Percentiles rank a stretch among this genome's conserved stretches.
Conservation (phyloP, 2,888 invertebrate genomes). For the Mellilla xanthometata region DNA sequence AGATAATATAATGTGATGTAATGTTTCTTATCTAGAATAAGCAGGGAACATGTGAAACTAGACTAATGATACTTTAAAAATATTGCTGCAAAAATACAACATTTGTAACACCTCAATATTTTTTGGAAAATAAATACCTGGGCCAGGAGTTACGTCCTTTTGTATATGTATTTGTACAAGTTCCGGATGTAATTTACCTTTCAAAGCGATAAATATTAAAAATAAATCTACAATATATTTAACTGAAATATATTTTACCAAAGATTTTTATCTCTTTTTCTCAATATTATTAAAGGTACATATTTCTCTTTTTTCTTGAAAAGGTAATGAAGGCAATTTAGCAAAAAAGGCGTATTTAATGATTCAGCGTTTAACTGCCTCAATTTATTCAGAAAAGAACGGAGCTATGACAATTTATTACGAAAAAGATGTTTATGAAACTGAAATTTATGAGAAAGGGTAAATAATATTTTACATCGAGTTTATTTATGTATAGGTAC, state of each 20-base stretch:
- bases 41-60: no score
- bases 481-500: no score
- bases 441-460: conserved; percentile 2
- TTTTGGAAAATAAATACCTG: not conserved
- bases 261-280: conserved; percentile 1
- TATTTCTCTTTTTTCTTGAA: conserved; percentile 8
- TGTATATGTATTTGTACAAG: no score
- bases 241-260: not conserved
- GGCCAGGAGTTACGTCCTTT: not conserved
- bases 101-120: no score
- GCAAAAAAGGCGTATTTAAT: conserved; percentile 10
- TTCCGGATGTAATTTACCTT: no score
- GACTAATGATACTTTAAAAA: no score
- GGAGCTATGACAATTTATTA: conserved; percentile 11
- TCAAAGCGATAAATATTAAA: no score
- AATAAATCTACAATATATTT: not conserved
- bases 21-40: no score
- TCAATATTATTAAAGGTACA: conserved; percentile 3
- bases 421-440: conserved; percentile 10
- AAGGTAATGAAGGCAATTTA: conserved; percentile 17
- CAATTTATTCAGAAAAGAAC: conserved; percentile 13
- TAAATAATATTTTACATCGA: not conserved
- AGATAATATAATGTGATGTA: no score
- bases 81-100: no score
- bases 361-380: conserved; percentile 16